Percentiles rank a stretch among this genome's conserved stretches.
Evolutionary conservation across 2,888 invertebrate genomes (phyloP).

Genomic region (Pheosia gnoma): DNA sequence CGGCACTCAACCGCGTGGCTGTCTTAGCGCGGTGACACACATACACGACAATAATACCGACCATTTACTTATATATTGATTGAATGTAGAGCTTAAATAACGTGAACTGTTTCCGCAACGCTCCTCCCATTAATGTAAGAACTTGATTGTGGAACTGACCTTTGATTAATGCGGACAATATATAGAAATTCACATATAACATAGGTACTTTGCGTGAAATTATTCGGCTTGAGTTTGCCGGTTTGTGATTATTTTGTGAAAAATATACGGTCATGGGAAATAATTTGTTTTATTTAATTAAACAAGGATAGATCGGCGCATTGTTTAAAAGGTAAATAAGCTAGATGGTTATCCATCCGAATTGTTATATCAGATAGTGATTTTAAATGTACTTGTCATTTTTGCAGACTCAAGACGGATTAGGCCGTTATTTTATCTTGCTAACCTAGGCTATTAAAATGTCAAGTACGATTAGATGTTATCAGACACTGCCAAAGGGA

Average conservation of each 20-base stretch:
- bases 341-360: background rate
- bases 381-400: background rate
- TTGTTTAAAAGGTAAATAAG: background rate
- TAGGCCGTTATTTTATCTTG: background rate
- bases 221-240: too few relatives aligned
- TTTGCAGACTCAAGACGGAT: background rate
- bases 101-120: background rate
- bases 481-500: too few relatives aligned
- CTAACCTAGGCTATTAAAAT: too few relatives aligned
- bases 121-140: background rate
- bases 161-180: background rate
- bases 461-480: too few relatives aligned
- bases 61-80: conserved; percentile 5
- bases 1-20: conserved; percentile 27
- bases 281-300: background rate
- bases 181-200: too few relatives aligned
- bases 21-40: conserved; percentile 8
- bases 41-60: conserved; percentile 6
- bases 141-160: background rate
- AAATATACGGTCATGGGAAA: too few relatives aligned
- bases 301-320: background rate
- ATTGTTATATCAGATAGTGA: background rate
- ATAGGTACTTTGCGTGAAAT: too few relatives aligned
- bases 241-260: too few relatives aligned
- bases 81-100: conserved; percentile 2